Base-by-base conservation (phyloP, 64 coral and sea anemone genomes). In the Montipora capricornis region DNA sequence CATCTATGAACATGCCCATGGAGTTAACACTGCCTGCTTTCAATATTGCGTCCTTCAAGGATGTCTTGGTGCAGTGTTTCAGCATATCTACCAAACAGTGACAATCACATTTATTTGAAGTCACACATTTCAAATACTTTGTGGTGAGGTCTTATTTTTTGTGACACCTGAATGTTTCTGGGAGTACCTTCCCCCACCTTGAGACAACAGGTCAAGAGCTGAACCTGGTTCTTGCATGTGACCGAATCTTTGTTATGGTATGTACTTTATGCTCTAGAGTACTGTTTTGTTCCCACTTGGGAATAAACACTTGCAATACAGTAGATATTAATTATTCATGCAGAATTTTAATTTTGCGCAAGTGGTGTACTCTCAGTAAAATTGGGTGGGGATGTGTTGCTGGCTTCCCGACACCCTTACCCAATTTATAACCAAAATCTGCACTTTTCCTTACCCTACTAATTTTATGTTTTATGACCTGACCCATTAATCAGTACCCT, bases 1-100 rank as follows among this genome's bases (percentile, higher is more conserved):
- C 68, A 44, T 87, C 84, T 8, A 87, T 17, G 24, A 73, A 87
- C 2, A 87, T 68, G 6, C 84, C 84, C 84, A 87, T 20, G 1
- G 84, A 44, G 66, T 20, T 73, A 2, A 5, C 2, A 50, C 84
- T 87, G 12, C 44, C 84, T 8, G 49, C 17, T 74, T 60, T 87
- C 8, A 74, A 14, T 5, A 87, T 20, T 8, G 68, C 84, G 14
- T 71, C 84, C 16, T 45, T 19, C 0, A 14, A 85, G 7, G 3
- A 47, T 7, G 5, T 85, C 8, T 68, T 85, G 1, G 61, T 85
- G 22, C 37, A 48, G 75, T 78, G 46, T 15, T 17, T 49, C 45
- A 15, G 12, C 75, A 49, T 48, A 49, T 47, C 75, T 78, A 16
- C 45, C 37, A 76, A 76, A 57, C 10, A 57, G 10, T 8, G 53